phyloP scores from a whole-genome alignment of 2,888 invertebrate genomes.

The Catocala nupta region DNA sequence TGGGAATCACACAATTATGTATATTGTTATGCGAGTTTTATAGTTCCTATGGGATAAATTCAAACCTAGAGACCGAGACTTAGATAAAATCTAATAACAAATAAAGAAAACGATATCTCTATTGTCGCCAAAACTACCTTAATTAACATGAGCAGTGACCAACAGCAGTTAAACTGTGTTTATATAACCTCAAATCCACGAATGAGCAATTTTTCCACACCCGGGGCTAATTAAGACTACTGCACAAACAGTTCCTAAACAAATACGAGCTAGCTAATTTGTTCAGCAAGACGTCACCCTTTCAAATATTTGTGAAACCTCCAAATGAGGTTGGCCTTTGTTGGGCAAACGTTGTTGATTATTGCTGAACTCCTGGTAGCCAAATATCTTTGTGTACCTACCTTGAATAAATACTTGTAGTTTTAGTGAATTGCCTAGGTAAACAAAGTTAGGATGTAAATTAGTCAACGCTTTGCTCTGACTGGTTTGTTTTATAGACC shows the following conservation, averaged over 20 bases:
- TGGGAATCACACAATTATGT: too few species aligned
- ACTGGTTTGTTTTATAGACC: too few species aligned
- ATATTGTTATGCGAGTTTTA: too few species aligned
- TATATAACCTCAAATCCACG: slow-evolving; percentile 1
- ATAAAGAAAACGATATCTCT: too few species aligned
- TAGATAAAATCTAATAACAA: too few species aligned
- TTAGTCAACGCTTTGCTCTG: neutral
- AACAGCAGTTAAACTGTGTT: too few species aligned
- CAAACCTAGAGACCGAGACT: too few species aligned
- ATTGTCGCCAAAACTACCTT: too few species aligned
- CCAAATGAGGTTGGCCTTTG: slow-evolving; percentile 24
- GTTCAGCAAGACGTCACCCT: slow-evolving; percentile 41
- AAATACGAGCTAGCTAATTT: slow-evolving; percentile 46
- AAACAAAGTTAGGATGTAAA: neutral
- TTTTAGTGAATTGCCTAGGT: neutral
- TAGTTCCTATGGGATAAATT: too few species aligned
- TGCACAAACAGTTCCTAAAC: slow-evolving; percentile 40
- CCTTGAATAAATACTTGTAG: slow-evolving; percentile 5
- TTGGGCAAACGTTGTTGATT: slow-evolving; percentile 37
- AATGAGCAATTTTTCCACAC: slow-evolving; percentile 20
- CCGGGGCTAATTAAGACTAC: slow-evolving; percentile 31
- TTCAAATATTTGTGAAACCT: slow-evolving; percentile 48
- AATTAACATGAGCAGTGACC: too few species aligned
- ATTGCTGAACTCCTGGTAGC: neutral
- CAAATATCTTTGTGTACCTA: too few species aligned